A percentile compares a stretch with the other conserved stretches of the same genome.
These are phyloP conservation scores for Sardinella longiceps DNA, from an alignment of 2,797 vertebrate genomes.

Conservation along the genomic window DNA sequence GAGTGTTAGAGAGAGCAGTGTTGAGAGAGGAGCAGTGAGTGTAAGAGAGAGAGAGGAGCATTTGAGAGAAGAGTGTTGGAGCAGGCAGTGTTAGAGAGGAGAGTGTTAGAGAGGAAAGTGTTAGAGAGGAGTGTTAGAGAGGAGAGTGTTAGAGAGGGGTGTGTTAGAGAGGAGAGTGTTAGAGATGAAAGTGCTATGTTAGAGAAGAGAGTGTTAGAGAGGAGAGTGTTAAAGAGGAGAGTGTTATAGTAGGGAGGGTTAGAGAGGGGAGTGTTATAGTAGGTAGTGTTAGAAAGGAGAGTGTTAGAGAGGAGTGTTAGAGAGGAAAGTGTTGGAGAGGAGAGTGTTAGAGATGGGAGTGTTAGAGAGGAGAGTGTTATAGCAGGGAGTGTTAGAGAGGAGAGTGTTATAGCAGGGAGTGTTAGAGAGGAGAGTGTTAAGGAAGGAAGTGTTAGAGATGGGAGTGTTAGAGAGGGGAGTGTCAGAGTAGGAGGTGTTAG, in stretches of 20 bases:
- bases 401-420: background rate
- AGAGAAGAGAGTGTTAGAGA: background rate
- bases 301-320: conserved; percentile 52
- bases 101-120: background rate
- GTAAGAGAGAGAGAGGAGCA: background rate
- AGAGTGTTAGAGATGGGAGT: background rate
- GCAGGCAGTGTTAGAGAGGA: conserved; percentile 48
- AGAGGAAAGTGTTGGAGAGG: conserved; percentile 25
- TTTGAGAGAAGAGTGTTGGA: conserved; percentile 11
- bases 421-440: background rate
- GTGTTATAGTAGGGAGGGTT: background rate
- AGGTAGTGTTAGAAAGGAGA: no score
- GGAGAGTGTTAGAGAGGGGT: background rate
- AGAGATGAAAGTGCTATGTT: conserved; percentile 38
- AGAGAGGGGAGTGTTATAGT: conserved; percentile 52
- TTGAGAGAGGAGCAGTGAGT: background rate
- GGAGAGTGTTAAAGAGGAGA: background rate
- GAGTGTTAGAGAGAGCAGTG: background rate
- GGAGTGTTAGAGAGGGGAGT: background rate
- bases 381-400: background rate
- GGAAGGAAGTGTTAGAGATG: background rate
- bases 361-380: conserved; percentile 43
- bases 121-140: conserved; percentile 32
- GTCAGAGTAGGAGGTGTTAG: no score
- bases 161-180: background rate